Evolutionary conservation across 2,113 vertebrate genomes (phyloP), one percentile per base, ranked within the genome.

Genomic region (Phoxinus phoxinus): DNA sequence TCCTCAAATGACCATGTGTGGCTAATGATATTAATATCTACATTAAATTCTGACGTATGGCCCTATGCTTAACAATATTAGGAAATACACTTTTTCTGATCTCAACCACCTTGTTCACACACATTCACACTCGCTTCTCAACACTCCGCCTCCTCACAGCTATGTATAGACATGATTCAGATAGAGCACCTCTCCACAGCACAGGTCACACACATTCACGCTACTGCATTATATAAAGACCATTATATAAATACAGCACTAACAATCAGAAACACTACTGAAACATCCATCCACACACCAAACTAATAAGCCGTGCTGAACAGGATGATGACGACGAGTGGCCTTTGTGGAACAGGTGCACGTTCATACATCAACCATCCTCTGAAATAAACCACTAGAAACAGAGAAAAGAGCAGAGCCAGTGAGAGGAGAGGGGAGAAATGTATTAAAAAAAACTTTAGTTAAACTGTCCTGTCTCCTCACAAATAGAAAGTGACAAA

Each of bases 81-180:
- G 84, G 30, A 79, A 80, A 81, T 44, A 73, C 46, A 79, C 76
- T 44, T 63, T 32, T 79, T 72, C 23, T 63, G 67, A 35, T 61
- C 67, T 32, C 59, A 74, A 51, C 69, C 67, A 9, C 78, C 32
- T 69, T 77, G 53, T 21, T 30, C 77, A 86, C 32, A 79, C 63
- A 84, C 65, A 73, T 44, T 59, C 53, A 81, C 46, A 67, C 65
- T 79, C 53, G 41, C 30, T 85, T 85, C 88, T 89, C 88, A 84
- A 65, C 74, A 86, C 67, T 72, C 87, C 87, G 86, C 91, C 88
- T 92, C 88, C 88, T 86, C 84, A 90, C 67, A 80, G 84, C 82
- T 93, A 91, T 90, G 90, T 90, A 89, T 90, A 87, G 86, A 87
- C 58, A 82, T 67, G 76, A 85, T 74, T 86, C 85, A 91, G 82